Conservation (phyloP, 2,888 invertebrate species). For the Oegoconia quadripuncta region DNA sequence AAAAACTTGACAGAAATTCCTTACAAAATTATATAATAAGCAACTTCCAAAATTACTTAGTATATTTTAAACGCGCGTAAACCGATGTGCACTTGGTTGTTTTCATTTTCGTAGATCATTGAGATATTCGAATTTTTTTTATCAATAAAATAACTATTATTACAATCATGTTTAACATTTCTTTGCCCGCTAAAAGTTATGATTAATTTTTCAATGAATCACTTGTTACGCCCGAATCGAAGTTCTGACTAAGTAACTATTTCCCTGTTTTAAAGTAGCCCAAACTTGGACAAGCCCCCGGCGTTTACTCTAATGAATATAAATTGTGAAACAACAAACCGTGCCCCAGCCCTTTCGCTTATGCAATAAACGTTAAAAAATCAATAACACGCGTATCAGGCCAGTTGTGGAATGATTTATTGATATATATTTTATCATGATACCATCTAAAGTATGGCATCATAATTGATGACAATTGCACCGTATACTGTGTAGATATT, state of each 20-base stretch:
- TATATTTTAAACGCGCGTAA: too few relatives aligned
- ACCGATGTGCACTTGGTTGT: too few relatives aligned
- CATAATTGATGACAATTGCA: slow-evolving; percentile 72
- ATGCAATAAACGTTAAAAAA: slow-evolving; percentile 68
- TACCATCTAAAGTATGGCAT: slow-evolving; percentile 70
- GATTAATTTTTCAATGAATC: too few relatives aligned
- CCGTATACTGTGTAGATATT: slow-evolving; percentile 33
- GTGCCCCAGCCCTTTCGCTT: slow-evolving; percentile 56
- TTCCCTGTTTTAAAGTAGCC: slow-evolving; percentile 3
- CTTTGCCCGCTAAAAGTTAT: too few relatives aligned
- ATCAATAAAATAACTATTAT: too few relatives aligned
- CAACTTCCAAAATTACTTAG: too few relatives aligned
- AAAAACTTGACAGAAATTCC: too few relatives aligned
- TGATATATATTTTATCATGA: slow-evolving; percentile 72
- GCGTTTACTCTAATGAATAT: slow-evolving; percentile 61
- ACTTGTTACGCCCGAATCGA: not conserved
- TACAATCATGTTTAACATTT: too few relatives aligned
- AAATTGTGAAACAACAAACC: slow-evolving; percentile 62
- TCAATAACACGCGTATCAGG: slow-evolving; percentile 66
- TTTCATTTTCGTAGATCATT: too few relatives aligned
- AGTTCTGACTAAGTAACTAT: not conserved
- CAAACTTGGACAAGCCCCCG: slow-evolving; percentile 22
- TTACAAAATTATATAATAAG: too few relatives aligned
- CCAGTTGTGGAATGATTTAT: slow-evolving; percentile 69
- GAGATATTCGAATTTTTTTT: too few relatives aligned